These are phyloP conservation scores for Ageneiosus marmoratus DNA, from an alignment of 2,113 vertebrate species.

Conservation along the genomic window DNA sequence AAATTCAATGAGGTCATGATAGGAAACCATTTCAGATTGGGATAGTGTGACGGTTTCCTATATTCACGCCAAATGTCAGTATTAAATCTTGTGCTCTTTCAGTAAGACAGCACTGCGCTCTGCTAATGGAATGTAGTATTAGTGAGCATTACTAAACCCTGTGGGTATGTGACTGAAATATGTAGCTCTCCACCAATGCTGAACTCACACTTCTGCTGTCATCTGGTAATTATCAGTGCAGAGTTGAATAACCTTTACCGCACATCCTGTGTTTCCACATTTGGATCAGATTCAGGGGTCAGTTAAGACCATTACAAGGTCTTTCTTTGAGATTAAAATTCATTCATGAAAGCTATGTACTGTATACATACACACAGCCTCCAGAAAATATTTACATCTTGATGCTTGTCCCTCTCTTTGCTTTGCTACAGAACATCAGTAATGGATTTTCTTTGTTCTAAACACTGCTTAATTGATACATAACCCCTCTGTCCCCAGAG, in stretches of 20 bases:
- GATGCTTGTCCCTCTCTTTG: neutral
- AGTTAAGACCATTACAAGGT: neutral
- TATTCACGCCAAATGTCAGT: neutral
- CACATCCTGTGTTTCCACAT: neutral
- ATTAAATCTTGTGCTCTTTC: neutral
- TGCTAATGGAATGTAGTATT: neutral
- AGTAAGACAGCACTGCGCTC: slow-evolving; percentile 2
- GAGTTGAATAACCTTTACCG: neutral
- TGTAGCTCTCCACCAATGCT: neutral
- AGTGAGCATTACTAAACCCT: neutral
- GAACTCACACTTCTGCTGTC: neutral
- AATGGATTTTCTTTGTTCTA: neutral
- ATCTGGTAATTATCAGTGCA: slow-evolving; percentile 22
- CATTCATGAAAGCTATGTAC: neutral
- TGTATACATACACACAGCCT: neutral
- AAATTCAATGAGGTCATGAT: neutral
- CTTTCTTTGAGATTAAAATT: neutral
- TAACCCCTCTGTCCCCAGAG: neutral
- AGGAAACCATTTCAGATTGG: neutral
- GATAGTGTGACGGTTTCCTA: neutral
- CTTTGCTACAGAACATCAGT: neutral
- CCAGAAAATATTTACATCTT: neutral
- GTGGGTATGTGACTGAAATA: slow-evolving; percentile 6
- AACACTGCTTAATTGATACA: neutral
- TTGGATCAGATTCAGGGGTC: neutral